These are phyloP conservation scores for Panulirus ornatus DNA, from an alignment of 1,140 invertebrate species.

Conservation along the genomic window DNA sequence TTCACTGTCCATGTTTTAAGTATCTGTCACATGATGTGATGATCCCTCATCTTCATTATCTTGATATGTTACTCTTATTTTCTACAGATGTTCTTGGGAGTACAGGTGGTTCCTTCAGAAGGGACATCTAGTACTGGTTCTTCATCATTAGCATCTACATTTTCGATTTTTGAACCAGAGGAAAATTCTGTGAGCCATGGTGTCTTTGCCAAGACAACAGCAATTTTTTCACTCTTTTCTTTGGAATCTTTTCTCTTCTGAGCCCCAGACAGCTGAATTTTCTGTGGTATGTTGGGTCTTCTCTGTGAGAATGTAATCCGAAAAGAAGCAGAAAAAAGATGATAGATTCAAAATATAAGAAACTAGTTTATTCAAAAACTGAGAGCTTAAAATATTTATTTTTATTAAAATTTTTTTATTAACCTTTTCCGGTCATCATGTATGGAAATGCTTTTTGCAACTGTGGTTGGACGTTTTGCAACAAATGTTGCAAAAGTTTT, in stretches of 20 bases:
- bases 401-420: too few species aligned
- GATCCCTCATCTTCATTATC: background rate
- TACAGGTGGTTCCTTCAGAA: conserved; percentile 14
- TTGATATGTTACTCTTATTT: conserved; percentile 11
- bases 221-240: conserved; percentile 2
- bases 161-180: background rate
- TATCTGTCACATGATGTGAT: conserved; percentile 8
- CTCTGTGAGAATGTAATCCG: too few species aligned
- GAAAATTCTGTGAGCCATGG: background rate
- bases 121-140: conserved; percentile 19
- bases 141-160: background rate
- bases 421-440: too few species aligned
- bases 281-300: background rate
- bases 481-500: too few species aligned
- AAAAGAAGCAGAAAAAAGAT: too few species aligned
- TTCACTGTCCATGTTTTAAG: conserved; percentile 2
- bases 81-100: background rate
- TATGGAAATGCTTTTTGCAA: too few species aligned
- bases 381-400: too few species aligned
- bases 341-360: too few species aligned
- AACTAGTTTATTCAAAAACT: too few species aligned
- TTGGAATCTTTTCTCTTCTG: conserved; percentile 1
- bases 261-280: conserved; percentile 5
- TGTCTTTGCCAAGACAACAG: background rate
- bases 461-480: too few species aligned